phyloP scores from a whole-genome alignment of 2,888 invertebrate species.

The Cheilosia variabilis region DNA sequence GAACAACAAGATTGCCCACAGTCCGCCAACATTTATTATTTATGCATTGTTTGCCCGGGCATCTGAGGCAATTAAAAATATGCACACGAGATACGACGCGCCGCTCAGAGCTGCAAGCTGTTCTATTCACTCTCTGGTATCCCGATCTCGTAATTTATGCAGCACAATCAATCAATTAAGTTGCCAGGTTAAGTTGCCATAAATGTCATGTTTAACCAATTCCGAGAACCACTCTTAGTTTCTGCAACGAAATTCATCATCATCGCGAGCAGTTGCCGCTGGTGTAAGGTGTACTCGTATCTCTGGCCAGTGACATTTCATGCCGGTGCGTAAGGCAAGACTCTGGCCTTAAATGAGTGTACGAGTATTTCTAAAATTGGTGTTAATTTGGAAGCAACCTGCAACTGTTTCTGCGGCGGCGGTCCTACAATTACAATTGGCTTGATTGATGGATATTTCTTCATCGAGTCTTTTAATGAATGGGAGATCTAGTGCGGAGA shows the following conservation, averaged over 20 bases:
- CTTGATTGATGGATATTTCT: conserved; percentile 69
- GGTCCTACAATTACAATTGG: conserved; percentile 60
- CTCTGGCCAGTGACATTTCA: conserved; percentile 52
- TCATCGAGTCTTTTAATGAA: conserved; percentile 46
- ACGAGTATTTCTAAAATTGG: conserved; percentile 66
- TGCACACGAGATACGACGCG: neutral
- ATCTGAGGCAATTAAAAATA: conserved; percentile 38
- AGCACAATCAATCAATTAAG: conserved; percentile 74
- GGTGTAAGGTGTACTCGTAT: neutral
- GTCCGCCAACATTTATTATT: neutral
- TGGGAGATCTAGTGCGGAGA: conserved; percentile 8
- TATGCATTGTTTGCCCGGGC: conserved; percentile 18
- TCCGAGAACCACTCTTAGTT: conserved; percentile 70
- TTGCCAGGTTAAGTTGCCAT: conserved; percentile 69
- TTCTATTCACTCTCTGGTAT: conserved; percentile 14
- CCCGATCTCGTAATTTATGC: conserved; percentile 63
- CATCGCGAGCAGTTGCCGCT: conserved; percentile 21
- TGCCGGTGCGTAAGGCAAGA: conserved; percentile 19
- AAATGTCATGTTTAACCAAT: conserved; percentile 69
- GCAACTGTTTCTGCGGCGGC: conserved; percentile 14
- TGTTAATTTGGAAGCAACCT: conserved; percentile 67
- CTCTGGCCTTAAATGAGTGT: conserved; percentile 48
- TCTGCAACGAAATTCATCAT: conserved; percentile 64
- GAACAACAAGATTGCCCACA: neutral
- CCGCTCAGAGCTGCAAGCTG: neutral